Conservation (phyloP, 1,140 invertebrate species). For the Nymphalis io region DNA sequence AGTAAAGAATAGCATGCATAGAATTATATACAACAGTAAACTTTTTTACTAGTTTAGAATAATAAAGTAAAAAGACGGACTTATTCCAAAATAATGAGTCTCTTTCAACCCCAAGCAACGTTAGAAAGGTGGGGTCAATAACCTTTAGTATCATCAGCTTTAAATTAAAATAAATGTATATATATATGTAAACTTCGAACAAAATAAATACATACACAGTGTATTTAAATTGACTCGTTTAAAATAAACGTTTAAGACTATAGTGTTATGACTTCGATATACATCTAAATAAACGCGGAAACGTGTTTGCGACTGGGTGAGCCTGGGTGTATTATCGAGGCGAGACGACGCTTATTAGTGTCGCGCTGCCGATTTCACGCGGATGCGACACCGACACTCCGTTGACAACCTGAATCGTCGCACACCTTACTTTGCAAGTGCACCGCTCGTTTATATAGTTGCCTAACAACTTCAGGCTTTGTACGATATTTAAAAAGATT, state of each 20-base stretch:
- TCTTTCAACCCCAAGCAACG: too few relatives aligned
- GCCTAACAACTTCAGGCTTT: neutral
- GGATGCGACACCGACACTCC: slow-evolving; percentile 6
- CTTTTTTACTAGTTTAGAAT: too few relatives aligned
- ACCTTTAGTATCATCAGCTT: too few relatives aligned
- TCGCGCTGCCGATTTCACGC: slow-evolving; percentile 5
- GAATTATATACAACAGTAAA: too few relatives aligned
- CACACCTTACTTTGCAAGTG: slow-evolving; percentile 5
- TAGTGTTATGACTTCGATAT: slow-evolving; percentile 9
- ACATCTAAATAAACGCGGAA: neutral
- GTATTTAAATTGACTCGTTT: neutral
- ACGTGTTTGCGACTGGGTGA: neutral
- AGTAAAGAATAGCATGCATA: too few relatives aligned
- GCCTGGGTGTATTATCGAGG: slow-evolving; percentile 4
- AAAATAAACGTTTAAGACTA: slow-evolving; percentile 4
- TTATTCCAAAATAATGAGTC: too few relatives aligned
- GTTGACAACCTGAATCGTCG: slow-evolving; percentile 13
- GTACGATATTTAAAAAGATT: neutral
- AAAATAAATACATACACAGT: too few relatives aligned
- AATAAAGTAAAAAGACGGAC: too few relatives aligned
- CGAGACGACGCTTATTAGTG: slow-evolving; percentile 18
- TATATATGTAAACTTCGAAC: too few relatives aligned
- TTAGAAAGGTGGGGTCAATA: too few relatives aligned
- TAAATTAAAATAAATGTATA: too few relatives aligned
- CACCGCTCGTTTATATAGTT: neutral